Evolutionary conservation across 2,113 vertebrate species (phyloP).

Genomic region (Sula dactylatra): DNA sequence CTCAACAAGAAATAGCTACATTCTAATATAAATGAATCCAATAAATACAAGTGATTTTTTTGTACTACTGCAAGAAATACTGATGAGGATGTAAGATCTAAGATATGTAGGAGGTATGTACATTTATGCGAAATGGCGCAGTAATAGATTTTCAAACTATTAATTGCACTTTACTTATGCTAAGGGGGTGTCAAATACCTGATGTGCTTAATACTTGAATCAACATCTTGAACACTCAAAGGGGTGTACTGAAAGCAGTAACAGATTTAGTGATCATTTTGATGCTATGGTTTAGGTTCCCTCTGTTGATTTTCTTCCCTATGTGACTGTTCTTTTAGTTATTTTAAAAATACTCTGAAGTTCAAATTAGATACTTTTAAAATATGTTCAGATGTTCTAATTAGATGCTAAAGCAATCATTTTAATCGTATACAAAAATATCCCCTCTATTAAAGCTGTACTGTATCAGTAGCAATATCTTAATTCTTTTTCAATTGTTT

Average conservation of each 20-base stretch:
- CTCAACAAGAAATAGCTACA: not conserved
- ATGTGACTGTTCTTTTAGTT: not conserved
- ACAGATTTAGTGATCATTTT: not conserved
- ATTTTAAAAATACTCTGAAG: not conserved
- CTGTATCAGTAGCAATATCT: not conserved
- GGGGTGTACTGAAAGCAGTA: not conserved
- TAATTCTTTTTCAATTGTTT: not conserved
- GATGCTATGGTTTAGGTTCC: not conserved
- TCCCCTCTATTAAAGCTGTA: not conserved
- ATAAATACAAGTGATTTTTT: not conserved
- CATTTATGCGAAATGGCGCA: not conserved
- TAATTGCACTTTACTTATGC: not conserved
- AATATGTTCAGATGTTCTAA: not conserved
- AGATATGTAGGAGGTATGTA: not conserved
- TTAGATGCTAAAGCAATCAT: not conserved
- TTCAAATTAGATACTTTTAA: not conserved
- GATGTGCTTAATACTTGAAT: not conserved
- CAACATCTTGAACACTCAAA: not conserved
- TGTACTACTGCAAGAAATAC: not conserved
- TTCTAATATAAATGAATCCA: not conserved
- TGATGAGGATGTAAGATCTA: not conserved
- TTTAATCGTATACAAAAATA: not conserved
- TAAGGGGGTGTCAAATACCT: not conserved
- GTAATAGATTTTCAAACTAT: not conserved
- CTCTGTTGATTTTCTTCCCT: not conserved